Base-by-base conservation (phyloP, 2,888 invertebrate genomes). In the Protodeltote pygarga region DNA sequence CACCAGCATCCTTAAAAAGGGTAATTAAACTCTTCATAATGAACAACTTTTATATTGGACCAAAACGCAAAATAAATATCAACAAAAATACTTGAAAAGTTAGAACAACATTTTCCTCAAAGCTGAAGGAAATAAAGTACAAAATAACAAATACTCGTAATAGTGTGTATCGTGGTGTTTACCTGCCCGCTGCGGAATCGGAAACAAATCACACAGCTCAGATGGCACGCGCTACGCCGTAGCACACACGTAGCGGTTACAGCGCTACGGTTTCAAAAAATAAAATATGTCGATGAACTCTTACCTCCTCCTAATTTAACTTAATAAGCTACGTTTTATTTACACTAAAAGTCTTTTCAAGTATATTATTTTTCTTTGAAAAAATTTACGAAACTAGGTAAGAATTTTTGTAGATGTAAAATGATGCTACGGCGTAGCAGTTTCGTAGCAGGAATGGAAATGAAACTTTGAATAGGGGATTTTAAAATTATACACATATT, bases 181-280 rank as follows among this genome's bases (percentile, higher is more conserved):
- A 85, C 84, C 83, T 83, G 83, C 63, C 53, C 60, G 57, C 45
- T 45, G 60, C 53, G 63, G 68, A 72, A 85, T 83, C 84, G 81
- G 80, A 81, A 83, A 86, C 87, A 83, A 85, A 87, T 87, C 80
- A 81, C 77, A 77, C 65, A 70, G 70, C 55, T 71, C 75, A 49
- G 17, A 69, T 67, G 62, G 67, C 71, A 55, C 39, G 57, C 42
- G 24, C 44, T 47, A 52, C 61, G 64, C 61, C 47, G 17, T 29
- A 37, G 35, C 28, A 27, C 46, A 41, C 46, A 71, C 51, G 20
- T 44, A 50, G 21, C 44, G 31, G 39, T 1, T 3, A 5, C 13
- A 21, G 35, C 59, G 58, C 14, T 8, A 42, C 35, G 39, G 15
- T 50, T 33, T n/a, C 15, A 37, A 33, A 5, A 10, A 8, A 5